A percentile compares a stretch with the other conserved stretches of the same genome.
These are phyloP conservation scores for Pipra filicauda DNA, from an alignment of 2,113 vertebrate genomes.

Conservation along the genomic window DNA sequence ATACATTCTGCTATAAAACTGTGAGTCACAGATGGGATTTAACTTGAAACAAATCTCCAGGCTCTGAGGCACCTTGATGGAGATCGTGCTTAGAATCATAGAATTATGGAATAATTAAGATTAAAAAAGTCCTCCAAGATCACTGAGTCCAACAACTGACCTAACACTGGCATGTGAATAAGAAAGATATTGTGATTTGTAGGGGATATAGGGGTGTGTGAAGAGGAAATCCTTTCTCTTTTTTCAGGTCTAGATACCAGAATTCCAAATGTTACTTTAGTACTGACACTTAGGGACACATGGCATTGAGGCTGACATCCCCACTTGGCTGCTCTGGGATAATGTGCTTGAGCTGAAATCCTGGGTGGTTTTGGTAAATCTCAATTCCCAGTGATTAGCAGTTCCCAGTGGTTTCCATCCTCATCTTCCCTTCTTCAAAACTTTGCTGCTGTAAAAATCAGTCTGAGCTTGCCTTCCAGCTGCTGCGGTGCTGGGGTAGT, in stretches of 20 bases:
- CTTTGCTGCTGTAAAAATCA: neutral
- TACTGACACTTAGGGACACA: neutral
- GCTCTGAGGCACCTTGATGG: neutral
- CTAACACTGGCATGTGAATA: neutral
- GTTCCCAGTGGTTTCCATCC: neutral
- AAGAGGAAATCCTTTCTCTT: neutral
- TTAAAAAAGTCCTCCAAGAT: neutral
- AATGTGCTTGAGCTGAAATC: neutral
- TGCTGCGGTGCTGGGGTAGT: neutral
- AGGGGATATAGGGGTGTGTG: neutral
- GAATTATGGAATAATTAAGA: neutral
- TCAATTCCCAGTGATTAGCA: neutral
- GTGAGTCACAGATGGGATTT: neutral
- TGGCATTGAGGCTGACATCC: neutral
- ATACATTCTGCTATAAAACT: neutral
- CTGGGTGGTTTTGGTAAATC: neutral
- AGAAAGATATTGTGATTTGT: neutral
- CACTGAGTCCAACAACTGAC: neutral
- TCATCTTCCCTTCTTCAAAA: neutral
- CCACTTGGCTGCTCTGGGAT: neutral
- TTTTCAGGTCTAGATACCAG: neutral
- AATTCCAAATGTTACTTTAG: neutral
- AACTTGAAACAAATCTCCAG: neutral
- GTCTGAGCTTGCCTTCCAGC: neutral
- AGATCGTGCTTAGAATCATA: neutral